Conservation (phyloP, 2,797 vertebrate species). For the Dryobates pubescens region DNA sequence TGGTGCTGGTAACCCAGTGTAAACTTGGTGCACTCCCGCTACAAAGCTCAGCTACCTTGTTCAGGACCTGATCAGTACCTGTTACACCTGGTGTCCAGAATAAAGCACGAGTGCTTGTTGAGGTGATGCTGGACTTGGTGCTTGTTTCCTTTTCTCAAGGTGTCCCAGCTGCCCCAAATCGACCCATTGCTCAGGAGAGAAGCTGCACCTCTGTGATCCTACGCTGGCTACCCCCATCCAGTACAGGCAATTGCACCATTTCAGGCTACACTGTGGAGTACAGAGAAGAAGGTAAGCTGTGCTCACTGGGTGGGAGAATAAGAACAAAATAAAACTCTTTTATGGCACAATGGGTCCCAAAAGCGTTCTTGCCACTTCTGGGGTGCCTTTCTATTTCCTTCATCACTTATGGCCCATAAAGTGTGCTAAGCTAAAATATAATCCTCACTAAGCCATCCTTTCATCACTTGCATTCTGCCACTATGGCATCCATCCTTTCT, state of each 20-base stretch:
- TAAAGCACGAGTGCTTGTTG: background rate
- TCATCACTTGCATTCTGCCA: background rate
- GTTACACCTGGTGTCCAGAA: background rate
- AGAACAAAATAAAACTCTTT: background rate
- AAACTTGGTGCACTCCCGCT: background rate
- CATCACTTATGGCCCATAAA: background rate
- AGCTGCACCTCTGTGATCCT: conserved; percentile 92
- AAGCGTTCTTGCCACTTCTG: background rate
- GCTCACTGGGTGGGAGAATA: background rate
- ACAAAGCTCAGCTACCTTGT: background rate
- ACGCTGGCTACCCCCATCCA: conserved; percentile 92
- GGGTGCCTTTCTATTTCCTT: background rate
- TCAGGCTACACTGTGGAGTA: conserved; percentile 96
- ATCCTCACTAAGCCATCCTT: no score
- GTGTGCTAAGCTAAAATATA: background rate
- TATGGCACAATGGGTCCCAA: background rate
- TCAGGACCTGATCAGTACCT: no score
- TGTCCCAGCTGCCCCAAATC: conserved; percentile 91
- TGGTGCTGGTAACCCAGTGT: background rate
- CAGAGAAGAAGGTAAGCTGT: conserved; percentile 89
- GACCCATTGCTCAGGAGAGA: conserved; percentile 94
- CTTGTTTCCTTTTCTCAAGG: conserved; percentile 75
- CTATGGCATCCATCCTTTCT: background rate
- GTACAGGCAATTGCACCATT: conserved; percentile 91
- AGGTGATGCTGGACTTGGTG: background rate